These are phyloP conservation scores for Chaenodraco wilsoni DNA, from an alignment of 2,797 vertebrate species.

Conservation along the genomic window DNA sequence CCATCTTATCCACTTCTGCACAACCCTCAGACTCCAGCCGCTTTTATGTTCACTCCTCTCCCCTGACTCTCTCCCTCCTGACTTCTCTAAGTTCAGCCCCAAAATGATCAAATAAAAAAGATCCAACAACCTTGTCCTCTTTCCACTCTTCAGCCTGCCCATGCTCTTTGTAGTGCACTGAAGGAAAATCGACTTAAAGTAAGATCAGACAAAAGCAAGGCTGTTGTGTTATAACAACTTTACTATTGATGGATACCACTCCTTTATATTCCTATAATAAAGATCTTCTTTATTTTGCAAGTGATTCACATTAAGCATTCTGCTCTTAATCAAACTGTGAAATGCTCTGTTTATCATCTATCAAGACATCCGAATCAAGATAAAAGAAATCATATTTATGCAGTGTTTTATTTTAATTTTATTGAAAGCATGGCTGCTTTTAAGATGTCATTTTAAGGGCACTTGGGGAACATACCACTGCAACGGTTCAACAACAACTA, in stretches of 20 bases:
- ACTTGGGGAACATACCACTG: background rate
- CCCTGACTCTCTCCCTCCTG: constrained; percentile 48
- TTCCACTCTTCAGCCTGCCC: constrained; percentile 43
- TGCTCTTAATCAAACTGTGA: background rate
- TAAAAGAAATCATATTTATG: background rate
- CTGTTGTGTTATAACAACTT: constrained; percentile 22
- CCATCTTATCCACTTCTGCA: constrained; percentile 58
- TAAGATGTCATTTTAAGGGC: constrained; percentile 13
- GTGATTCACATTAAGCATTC: no score
- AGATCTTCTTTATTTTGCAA: no score
- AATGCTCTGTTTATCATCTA: background rate
- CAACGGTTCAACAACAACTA: constrained; percentile 6
- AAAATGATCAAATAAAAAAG: constrained; percentile 42
- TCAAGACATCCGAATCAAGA: background rate
- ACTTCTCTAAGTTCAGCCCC: constrained; percentile 50
- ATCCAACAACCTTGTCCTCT: constrained; percentile 54
- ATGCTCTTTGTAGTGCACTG: constrained; percentile 55
- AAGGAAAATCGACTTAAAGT: constrained; percentile 41
- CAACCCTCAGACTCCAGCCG: constrained; percentile 53
- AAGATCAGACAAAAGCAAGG: constrained; percentile 34
- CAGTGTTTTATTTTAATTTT: background rate
- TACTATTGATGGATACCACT: constrained; percentile 19
- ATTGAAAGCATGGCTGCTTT: background rate
- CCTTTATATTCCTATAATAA: background rate
- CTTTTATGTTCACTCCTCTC: constrained; percentile 64